Percentiles rank a stretch among this genome's conserved stretches.
Conservation (phyloP, 92 coral and sea anemone genomes). For the Micromussa lordhowensis region DNA sequence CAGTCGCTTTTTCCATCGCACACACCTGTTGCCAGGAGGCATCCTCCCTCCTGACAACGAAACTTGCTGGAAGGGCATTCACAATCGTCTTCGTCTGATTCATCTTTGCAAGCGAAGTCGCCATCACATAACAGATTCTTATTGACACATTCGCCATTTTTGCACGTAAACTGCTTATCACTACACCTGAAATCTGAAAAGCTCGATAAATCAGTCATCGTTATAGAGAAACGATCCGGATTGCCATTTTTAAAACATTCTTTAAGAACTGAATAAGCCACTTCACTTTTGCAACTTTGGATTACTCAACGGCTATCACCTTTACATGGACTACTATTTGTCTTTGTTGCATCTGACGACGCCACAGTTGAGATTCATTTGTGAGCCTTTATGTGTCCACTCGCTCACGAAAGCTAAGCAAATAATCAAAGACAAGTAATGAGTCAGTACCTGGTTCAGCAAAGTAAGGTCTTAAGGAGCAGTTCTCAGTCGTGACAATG, state of each 20-base stretch:
- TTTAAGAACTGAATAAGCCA: no score
- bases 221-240: no score
- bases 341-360: no score
- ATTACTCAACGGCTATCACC: no score
- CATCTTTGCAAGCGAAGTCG: slow-evolving; percentile 53
- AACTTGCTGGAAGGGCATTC: no score
- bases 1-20: slow-evolving; percentile 58
- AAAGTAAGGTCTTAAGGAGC: neutral
- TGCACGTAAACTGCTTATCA: slow-evolving; percentile 48
- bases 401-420: neutral
- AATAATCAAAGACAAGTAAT: neutral
- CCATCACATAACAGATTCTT: slow-evolving; percentile 50
- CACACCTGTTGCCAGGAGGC: slow-evolving; percentile 32
- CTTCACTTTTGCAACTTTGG: no score
- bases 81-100: no score
- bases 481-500: neutral
- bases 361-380: no score
- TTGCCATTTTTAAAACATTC: no score
- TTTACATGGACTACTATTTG: no score
- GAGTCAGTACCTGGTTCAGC: neutral
- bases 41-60: slow-evolving; percentile 51
- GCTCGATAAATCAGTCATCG: no score
- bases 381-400: no score
- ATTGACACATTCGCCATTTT: slow-evolving; percentile 54
- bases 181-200: slow-evolving; percentile 41